These are phyloP conservation scores for Tetramorium alpestre DNA, from an alignment of 1,140 invertebrate genomes.

Conservation along the genomic window DNA sequence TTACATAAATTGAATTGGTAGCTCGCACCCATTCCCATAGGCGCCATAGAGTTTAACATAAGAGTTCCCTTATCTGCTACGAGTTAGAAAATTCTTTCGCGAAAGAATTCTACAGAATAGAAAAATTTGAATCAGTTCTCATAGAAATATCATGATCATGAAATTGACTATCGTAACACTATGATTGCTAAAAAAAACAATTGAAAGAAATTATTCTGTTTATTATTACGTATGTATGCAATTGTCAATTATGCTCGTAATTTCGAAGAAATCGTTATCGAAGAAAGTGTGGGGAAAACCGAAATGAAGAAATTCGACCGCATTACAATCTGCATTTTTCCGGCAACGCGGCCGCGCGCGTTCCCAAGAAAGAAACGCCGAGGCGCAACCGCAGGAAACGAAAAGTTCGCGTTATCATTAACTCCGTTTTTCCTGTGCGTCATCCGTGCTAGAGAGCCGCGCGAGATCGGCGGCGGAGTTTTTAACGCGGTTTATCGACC, in stretches of 20 bases:
- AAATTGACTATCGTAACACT: background rate
- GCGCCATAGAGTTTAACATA: constrained; percentile 60
- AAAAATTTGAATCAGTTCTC: background rate
- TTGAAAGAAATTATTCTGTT: background rate
- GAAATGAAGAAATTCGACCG: background rate
- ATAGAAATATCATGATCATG: background rate
- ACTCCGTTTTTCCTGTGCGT: background rate
- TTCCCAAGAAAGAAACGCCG: background rate
- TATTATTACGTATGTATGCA: background rate
- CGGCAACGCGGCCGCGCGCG: background rate
- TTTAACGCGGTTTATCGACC: constrained; percentile 51
- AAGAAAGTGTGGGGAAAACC: constrained; percentile 6
- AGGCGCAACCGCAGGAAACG: background rate
- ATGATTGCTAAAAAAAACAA: background rate
- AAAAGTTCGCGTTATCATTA: constrained; percentile 32
- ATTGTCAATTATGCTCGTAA: background rate
- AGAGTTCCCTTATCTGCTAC: constrained; percentile 4
- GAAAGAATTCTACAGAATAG: background rate
- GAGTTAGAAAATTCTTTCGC: background rate
- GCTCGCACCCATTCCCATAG: constrained; percentile 6
- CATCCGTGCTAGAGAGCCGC: background rate
- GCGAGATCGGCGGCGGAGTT: constrained; percentile 7
- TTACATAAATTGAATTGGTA: constrained; percentile 71
- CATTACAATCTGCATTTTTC: background rate
- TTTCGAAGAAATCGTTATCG: background rate